A percentile compares a stretch with the other conserved stretches of the same genome.
These are phyloP conservation scores for Corythaixoides concolor DNA, from an alignment of 2,113 vertebrate genomes.

Conservation along the genomic window DNA sequence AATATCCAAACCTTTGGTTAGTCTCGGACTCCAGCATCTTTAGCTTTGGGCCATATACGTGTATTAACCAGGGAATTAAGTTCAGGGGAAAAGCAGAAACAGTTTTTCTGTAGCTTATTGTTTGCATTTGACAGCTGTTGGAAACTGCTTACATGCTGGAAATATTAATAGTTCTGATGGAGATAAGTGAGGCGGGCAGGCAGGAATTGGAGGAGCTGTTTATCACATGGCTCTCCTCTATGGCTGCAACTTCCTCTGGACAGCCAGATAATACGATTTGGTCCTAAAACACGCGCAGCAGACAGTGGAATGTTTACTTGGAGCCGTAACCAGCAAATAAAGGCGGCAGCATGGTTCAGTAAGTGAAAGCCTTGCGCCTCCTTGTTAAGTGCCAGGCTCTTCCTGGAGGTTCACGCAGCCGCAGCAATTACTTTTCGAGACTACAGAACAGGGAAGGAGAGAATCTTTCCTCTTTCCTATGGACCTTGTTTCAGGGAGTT, in stretches of 20 bases:
- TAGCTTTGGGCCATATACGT: neutral
- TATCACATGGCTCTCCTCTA: neutral
- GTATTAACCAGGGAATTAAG: neutral
- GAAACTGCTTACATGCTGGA: constrained; percentile 22
- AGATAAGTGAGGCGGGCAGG: neutral
- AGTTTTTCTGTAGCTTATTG: neutral
- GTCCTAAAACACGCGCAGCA: neutral
- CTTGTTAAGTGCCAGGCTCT: neutral
- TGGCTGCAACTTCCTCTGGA: neutral
- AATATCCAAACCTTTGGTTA: neutral
- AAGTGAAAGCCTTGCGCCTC: neutral
- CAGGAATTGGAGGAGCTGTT: neutral
- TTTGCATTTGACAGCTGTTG: constrained; percentile 10
- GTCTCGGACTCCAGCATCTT: neutral
- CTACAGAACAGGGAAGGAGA: neutral
- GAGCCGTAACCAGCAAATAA: neutral
- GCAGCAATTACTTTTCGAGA: neutral
- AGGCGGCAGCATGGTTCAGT: neutral
- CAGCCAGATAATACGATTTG: neutral
- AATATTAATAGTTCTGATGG: constrained; percentile 13
- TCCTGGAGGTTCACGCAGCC: neutral
- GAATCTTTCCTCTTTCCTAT: neutral
- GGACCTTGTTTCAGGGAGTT: neutral
- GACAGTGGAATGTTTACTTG: neutral
- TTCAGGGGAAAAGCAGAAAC: neutral